Base-by-base conservation (phyloP, 1,140 invertebrate genomes). In the Ceratina calcarata region DNA sequence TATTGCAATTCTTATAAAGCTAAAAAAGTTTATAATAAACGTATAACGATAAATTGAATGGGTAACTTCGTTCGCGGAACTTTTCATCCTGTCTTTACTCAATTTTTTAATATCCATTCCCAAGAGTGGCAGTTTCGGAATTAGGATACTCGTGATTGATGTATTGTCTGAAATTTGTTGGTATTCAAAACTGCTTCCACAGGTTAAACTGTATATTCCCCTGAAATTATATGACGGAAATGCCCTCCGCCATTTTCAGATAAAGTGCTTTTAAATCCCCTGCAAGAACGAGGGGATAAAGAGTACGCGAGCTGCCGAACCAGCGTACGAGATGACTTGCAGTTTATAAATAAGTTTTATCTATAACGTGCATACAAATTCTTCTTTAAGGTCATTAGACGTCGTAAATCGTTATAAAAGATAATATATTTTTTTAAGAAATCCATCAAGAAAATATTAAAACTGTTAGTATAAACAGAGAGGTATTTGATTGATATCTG, bases 151-250 rank as follows among this genome's bases (percentile, higher is more conserved):
- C 57, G 10, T 20, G n/a, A 58, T 58, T 58, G 57, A 58, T 58
- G 57, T 58, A 58, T 58, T 58, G n/a, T 58, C 57, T 58, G n/a
- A n/a, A n/a, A 58, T 45, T 45, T 45, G 57, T 58, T n/a, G 57
- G 57, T 58, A 58, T 58, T 58, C 57, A 58, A n/a, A 58, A 58
- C 57, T 20, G 18, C 20, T 58, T 58, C 20, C 8, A n/a, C 6
- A 8, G 18, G n/a, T 58, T 58, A 58, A 58, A 58, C 57, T 10
- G 57, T 58, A 22, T 58, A 58, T 58, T 58, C n/a, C 2, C 18
- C n/a, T 58, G 57, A 58, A 58, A 58, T 58, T 58, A 58, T 58
- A 58, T 58, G 57, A 58, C 8, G 2, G 57, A 58, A 58, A 58
- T 58, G 4, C 57, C n/a, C n/a, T 58, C 37, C 57, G 57, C 18